Evolutionary conservation across 2,797 vertebrate species (phyloP), one percentile per base, ranked within the genome.

Genomic region (Tragelaphus oryx): DNA sequence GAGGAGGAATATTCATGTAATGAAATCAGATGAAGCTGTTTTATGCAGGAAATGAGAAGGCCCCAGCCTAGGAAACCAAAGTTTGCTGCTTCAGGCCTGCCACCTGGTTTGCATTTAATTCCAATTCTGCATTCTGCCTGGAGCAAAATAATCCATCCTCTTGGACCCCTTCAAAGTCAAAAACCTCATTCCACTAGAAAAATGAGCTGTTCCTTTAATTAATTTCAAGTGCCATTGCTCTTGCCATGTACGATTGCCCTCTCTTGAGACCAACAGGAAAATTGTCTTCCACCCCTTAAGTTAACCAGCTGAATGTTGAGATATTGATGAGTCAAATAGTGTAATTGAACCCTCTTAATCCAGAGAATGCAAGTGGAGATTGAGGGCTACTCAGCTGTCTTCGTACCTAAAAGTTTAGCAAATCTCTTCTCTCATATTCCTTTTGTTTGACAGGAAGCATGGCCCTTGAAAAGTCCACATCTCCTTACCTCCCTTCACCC

Each of bases 301-400:
- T 85, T 95, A 92, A 94, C 89, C 71, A 85, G 83, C 41, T 57
- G 91, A 79, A 60, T 62, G 92, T 3, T 79, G 85, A 96, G 80
- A 78, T 88, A 80, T 24, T 60, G 84, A 83, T 82, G 81, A 82
- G 44, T 87, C 89, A 10, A 81, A 88, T 8, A 37, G 37, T 46
- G 3, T 41, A 71, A 79, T 22, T 75, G 84, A 81, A 79, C 76
- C 65, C 46, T 83, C 85, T 93, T 91, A 50, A 68, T 41, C 12
- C 20, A 79, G 5, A 87, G n/a, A 37, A 8, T 5, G 3, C 0
- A 3, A n/a, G 24, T 54, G 30, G 76, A 24, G 6, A 33, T 10
- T 4, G 57, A 83, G 50, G 50, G 44, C 46, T 18, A 57, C 41
- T 84, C 62, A 48, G 48, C 52, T 59, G 41, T 50, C 74, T 18